Evolutionary conservation across 2,888 invertebrate genomes (phyloP), one percentile per base, ranked within the genome.

Genomic region (Meloe dianella): DNA sequence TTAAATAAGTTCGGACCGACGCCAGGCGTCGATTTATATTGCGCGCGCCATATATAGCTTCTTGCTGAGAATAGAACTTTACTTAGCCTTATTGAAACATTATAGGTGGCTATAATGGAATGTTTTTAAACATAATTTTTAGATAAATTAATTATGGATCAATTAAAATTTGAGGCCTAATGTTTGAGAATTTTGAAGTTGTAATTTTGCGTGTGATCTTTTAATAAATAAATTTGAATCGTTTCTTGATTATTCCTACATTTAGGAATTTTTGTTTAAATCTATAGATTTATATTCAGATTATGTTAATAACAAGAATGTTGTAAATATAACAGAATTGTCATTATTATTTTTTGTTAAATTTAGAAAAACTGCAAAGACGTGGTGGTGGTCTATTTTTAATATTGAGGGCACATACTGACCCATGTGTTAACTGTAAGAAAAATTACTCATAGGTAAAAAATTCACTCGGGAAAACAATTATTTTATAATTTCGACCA

Each of bases 1-100:
- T 82, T 82, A 81, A 80, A 81, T 82, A 82, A 82, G 76, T 74
- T 82, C 73, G 74, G 71, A 67, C 61, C 63, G 71, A 68, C 66
- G 73, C 74, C 74, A 64, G 65, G 68, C 67, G 72, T 65, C 64
- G 63, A 68, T 63, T 51, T 68, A 71, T 72, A 78, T 75, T 68
- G 75, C 74, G 75, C 80, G 71, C 68, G 66, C 81, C 81, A 74
- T 81, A 80, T 81, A 78, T 80, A 80, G 80, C 75, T 69, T 69
- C 75, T 67, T 66, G 75, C 79, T 76, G 68, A 75, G 74, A 81
- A 80, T 81, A 81, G 80, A 79, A 29, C 27, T 58, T 35, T n/a
- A 60, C 20, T 64, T 63, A 41, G 64, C 57, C 41, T 47, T 29
- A 41, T n/a, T 67, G 67, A 67, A 67, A 67, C 56, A 64, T 59